These are phyloP conservation scores for Melopsittacus undulatus DNA, from an alignment of 2,797 vertebrate species.

Conservation along the genomic window DNA sequence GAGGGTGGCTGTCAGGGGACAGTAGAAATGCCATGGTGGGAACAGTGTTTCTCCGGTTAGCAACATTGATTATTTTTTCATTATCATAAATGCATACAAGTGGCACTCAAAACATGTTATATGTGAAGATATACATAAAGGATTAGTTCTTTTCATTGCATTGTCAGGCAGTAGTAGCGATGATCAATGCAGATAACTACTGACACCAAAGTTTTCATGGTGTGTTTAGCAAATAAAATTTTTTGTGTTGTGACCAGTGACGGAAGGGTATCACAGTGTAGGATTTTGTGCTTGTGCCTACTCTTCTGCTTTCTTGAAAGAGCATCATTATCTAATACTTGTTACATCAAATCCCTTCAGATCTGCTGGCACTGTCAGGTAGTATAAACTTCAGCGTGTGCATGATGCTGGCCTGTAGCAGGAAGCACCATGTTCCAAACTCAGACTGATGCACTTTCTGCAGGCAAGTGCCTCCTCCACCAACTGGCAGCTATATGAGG, in stretches of 20 bases:
- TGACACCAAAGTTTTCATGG: not conserved
- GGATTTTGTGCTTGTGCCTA: not conserved
- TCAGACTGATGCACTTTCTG: rapidly evolving
- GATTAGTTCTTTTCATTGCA: not conserved
- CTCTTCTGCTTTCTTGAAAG: not conserved
- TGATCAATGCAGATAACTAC: not conserved
- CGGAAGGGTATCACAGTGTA: not conserved
- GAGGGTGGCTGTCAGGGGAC: not conserved
- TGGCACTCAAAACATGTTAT: not conserved
- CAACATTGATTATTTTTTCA: not conserved
- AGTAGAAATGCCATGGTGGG: rapidly evolving
- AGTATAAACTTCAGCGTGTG: not conserved
- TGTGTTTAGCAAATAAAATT: not conserved
- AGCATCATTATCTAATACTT: not conserved
- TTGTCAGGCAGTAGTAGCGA: not conserved
- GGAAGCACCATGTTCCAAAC: not conserved
- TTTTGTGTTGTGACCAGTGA: not conserved
- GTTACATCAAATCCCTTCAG: slow-evolving; percentile 3
- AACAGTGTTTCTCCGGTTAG: not conserved
- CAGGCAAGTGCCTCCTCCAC: not conserved
- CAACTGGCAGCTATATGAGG: not conserved
- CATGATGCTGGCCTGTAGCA: not conserved
- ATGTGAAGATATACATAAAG: not conserved
- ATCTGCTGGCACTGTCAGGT: slow-evolving; percentile 30
- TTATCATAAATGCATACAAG: not conserved